Conservation (phyloP, 2,888 invertebrate genomes). For the Lomographa bimaculata region DNA sequence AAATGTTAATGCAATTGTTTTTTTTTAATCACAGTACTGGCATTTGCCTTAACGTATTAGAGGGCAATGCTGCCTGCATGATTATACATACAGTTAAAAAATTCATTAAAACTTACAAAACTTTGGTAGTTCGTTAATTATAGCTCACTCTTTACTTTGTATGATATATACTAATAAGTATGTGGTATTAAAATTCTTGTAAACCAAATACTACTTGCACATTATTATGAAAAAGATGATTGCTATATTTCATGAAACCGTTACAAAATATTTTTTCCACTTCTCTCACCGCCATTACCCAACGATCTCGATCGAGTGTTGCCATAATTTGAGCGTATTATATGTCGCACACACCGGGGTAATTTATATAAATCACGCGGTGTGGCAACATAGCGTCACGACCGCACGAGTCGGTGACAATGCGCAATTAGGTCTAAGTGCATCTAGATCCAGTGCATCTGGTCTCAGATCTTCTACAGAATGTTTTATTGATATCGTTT, state of each 20-base stretch:
- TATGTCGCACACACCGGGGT: slow-evolving; percentile 55
- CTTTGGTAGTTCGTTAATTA: no score
- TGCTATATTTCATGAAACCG: slow-evolving; percentile 1
- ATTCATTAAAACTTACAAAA: no score
- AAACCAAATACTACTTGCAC: no score
- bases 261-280: slow-evolving; percentile 19
- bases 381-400: slow-evolving; percentile 62
- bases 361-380: slow-evolving; percentile 66
- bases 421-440: slow-evolving; percentile 57
- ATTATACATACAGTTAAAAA: no score
- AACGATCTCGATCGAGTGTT: slow-evolving; percentile 42
- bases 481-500: not conserved
- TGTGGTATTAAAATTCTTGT: no score
- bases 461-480: slow-evolving; percentile 2
- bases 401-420: slow-evolving; percentile 66
- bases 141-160: no score
- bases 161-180: no score
- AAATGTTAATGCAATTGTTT: no score
- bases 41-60: no score
- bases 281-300: slow-evolving; percentile 14
- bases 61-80: no score
- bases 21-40: no score
- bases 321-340: slow-evolving; percentile 60
- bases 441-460: slow-evolving; percentile 27
- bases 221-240: no score